Conservation (phyloP, 2,113 vertebrate genomes). For the Sorex fumeus region DNA sequence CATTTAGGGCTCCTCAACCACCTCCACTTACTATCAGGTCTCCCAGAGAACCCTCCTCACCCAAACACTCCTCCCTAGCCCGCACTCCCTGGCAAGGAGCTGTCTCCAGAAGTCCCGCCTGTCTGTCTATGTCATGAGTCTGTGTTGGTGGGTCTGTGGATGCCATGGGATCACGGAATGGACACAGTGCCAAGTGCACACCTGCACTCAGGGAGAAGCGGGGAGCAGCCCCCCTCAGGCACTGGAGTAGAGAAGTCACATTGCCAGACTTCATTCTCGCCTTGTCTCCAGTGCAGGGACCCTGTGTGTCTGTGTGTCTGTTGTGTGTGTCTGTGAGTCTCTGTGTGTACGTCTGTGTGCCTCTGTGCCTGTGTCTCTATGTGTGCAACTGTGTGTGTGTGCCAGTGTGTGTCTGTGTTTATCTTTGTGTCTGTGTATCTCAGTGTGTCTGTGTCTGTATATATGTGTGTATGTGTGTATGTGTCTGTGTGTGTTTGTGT, state of each 20-base stretch:
- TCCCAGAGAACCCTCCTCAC: neutral
- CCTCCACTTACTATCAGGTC: neutral
- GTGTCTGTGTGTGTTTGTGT: too few relatives aligned
- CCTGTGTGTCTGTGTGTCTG: neutral
- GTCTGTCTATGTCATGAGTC: neutral
- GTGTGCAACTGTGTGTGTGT: too few relatives aligned
- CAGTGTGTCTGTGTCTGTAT: too few relatives aligned
- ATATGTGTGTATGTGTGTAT: too few relatives aligned
- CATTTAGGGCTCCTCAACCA: too few relatives aligned
- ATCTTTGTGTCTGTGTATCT: too few relatives aligned
- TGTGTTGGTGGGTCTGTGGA: neutral
- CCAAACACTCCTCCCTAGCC: neutral
- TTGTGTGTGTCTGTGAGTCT: too few relatives aligned
- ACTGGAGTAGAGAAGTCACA: neutral
- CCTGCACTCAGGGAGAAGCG: neutral
- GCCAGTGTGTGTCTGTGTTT: too few relatives aligned
- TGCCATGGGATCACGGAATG: neutral
- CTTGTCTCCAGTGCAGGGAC: conserved; percentile 9
- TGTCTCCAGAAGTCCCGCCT: neutral
- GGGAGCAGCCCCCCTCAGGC: neutral
- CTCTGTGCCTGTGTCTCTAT: too few relatives aligned
- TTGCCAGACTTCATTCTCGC: neutral
- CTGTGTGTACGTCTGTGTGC: too few relatives aligned
- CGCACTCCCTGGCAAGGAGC: neutral
- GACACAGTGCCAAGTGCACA: neutral